Conservation (phyloP, 2,888 invertebrate species). For the Ormyrus labotus region DNA sequence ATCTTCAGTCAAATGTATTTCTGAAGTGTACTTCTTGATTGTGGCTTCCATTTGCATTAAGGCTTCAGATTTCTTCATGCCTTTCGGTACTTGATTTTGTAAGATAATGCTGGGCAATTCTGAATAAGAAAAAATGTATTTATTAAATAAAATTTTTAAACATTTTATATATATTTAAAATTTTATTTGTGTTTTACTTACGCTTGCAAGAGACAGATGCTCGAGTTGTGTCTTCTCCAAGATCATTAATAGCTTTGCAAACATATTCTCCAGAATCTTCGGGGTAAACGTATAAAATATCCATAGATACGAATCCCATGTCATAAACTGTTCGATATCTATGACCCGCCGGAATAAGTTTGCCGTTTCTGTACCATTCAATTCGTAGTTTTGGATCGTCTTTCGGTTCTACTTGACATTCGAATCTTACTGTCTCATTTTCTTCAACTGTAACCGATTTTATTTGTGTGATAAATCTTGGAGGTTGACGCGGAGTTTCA, state of each 20-base stretch:
- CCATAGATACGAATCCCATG: slow-evolving; percentile 95
- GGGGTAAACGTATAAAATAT: slow-evolving; percentile 93
- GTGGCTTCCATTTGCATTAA: slow-evolving; percentile 96
- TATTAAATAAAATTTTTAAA: background rate
- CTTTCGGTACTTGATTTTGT: slow-evolving; percentile 94
- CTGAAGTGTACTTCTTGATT: slow-evolving; percentile 95
- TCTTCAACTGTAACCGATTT: slow-evolving; percentile 91
- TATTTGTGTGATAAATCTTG: slow-evolving; percentile 92
- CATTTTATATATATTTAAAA: slow-evolving; percentile 24
- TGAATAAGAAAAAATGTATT: slow-evolving; percentile 69
- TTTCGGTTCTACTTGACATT: slow-evolving; percentile 96
- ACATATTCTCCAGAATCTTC: slow-evolving; percentile 97
- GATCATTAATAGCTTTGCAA: slow-evolving; percentile 92
- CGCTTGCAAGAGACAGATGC: slow-evolving; percentile 91
- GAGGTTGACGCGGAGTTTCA: slow-evolving; percentile 85
- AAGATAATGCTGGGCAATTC: slow-evolving; percentile 91
- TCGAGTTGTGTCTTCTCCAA: slow-evolving; percentile 92
- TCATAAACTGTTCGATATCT: slow-evolving; percentile 94
- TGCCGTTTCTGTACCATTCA: slow-evolving; percentile 96
- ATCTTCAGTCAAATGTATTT: slow-evolving; percentile 92
- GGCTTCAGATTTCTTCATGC: slow-evolving; percentile 94
- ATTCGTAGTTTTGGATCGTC: slow-evolving; percentile 93
- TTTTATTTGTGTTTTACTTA: slow-evolving; percentile 72
- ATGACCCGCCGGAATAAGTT: slow-evolving; percentile 91
- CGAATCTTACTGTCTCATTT: slow-evolving; percentile 94